Evolutionary conservation across 2,113 vertebrate species (phyloP), one percentile per base, ranked within the genome.

Genomic region (Tricholaema leucomelas): DNA sequence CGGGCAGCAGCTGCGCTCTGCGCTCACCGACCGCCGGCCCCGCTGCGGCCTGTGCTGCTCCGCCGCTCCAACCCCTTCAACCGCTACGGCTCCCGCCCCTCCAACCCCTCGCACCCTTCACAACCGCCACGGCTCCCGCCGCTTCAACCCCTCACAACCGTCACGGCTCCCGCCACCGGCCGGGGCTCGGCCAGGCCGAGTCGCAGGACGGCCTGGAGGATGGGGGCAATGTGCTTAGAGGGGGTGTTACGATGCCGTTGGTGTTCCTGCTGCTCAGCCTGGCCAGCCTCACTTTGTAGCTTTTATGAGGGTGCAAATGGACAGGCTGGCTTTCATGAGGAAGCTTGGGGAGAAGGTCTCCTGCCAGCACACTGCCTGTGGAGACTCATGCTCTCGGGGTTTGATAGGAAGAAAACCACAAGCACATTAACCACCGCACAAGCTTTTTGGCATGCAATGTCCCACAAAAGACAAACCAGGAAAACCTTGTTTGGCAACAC

Each of bases 361-460:
- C 14, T 8, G 5, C 30, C 16, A 17, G 67, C 2, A 1, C 15
- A 4, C 12, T 28, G 61, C 21, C 54, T 9, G 9, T 11, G 60
- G 35, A 19, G 17, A 27, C 31, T 52, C 7, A 18, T 1, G 0
- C 28, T 15, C 28, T 13, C 1, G 0, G 16, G 36, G 30, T 9
- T 8, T 7, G 16, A 65, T 13, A 3, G 9, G 19, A 72, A 50
- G 42, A 18, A 31, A 35, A 15, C 19, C 3, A 1, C 6, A 5
- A n/a, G 55, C 1, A 1, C 21, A 3, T 31, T 7, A 35, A 12
- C 9, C 15, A 31, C 15, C 6, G 28, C 70, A 27, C 15, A 33
- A 16, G 4, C n/a, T 33, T 56, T 63, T 31, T 30, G 20, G 13
- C 11, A 9, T 6, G 5, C 1, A 2, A 12, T 11, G 19, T 14